Conservation (phyloP, 2,113 vertebrate species). For the Lathamus discolor region DNA sequence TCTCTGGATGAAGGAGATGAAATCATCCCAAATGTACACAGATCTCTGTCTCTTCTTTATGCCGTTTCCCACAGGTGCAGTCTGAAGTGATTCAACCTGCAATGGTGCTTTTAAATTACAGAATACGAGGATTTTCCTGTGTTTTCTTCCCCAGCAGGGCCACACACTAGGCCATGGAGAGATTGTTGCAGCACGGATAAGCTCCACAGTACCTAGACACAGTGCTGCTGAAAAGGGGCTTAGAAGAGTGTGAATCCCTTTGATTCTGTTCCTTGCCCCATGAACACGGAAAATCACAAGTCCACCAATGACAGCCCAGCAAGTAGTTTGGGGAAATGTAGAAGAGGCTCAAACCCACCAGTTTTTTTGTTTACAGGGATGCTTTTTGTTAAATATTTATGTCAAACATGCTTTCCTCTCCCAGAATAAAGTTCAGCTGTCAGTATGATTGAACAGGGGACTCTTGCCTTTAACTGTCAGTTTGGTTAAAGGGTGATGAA, state of each 20-base stretch:
- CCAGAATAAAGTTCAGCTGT: not conserved
- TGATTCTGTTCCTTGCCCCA: not conserved
- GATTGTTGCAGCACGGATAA: not conserved
- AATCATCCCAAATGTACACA: slow-evolving; percentile 20
- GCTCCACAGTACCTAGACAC: rapidly evolving
- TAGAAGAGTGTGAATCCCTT: not conserved
- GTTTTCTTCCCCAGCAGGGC: not conserved
- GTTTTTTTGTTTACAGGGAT: not conserved
- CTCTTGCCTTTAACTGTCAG: not conserved
- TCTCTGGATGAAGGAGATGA: slow-evolving; percentile 17
- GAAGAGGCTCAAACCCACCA: not conserved
- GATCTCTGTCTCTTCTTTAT: not conserved
- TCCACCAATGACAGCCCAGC: not conserved
- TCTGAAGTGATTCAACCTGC: not conserved
- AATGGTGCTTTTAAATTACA: not conserved
- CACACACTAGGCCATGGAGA: not conserved
- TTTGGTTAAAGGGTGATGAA: not conserved
- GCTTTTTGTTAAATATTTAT: not conserved
- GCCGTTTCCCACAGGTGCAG: not conserved
- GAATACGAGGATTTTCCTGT: not conserved
- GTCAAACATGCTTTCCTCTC: not conserved
- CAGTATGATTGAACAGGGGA: not conserved
- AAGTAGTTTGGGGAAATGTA: not conserved
- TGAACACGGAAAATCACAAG: not conserved
- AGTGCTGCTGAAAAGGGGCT: not conserved